These are phyloP conservation scores for Rafetus swinhoei DNA, from an alignment of 2,113 vertebrate species.

Conservation along the genomic window DNA sequence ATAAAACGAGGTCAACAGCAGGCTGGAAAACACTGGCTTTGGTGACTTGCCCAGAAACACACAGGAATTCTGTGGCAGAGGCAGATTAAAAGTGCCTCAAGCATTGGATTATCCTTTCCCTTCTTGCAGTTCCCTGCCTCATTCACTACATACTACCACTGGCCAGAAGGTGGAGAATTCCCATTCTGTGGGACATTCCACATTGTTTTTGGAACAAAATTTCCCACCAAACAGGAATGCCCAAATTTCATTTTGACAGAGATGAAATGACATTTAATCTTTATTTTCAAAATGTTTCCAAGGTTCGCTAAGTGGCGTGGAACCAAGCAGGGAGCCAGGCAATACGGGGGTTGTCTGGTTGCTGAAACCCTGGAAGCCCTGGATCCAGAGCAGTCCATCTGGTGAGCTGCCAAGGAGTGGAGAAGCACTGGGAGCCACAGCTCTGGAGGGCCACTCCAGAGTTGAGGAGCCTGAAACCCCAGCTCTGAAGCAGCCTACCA, in stretches of 20 bases:
- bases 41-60: neutral
- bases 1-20: neutral
- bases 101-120: accelerated
- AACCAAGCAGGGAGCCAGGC: neutral
- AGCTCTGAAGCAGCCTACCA: neutral
- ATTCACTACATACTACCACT: neutral
- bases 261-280: neutral
- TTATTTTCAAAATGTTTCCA: neutral
- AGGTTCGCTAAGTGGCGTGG: neutral
- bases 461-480: neutral
- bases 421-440: neutral
- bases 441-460: neutral
- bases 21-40: neutral
- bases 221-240: neutral
- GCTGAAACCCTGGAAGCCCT: neutral
- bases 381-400: neutral
- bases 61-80: neutral
- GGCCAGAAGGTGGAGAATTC: neutral
- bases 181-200: neutral
- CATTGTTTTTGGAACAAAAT: neutral
- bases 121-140: neutral
- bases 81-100: neutral
- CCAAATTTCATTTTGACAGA: neutral
- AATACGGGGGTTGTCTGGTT: neutral
- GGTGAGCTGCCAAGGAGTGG: neutral